phyloP scores from a whole-genome alignment of 2,888 invertebrate species.

The Apeira syringaria region DNA sequence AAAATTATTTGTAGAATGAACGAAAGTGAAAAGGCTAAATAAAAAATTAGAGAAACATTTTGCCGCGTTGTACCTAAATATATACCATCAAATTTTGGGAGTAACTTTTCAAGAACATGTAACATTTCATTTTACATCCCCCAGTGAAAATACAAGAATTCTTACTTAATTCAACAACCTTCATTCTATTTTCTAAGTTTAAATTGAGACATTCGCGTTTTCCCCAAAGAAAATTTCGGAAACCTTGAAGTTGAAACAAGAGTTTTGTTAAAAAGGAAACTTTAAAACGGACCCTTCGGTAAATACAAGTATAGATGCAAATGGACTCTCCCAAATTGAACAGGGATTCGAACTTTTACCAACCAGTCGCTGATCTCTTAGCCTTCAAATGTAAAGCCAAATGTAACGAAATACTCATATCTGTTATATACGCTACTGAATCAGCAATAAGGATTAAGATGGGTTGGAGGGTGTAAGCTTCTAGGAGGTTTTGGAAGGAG shows the following conservation, averaged over 20 bases:
- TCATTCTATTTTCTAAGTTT: constrained; percentile 8
- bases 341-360: constrained; percentile 65
- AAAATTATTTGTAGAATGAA: too few species aligned
- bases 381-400: constrained; percentile 22
- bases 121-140: background rate
- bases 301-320: constrained; percentile 58
- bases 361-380: constrained; percentile 49
- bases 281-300: constrained; percentile 35
- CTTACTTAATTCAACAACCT: constrained; percentile 3
- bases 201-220: constrained; percentile 21
- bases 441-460: constrained; percentile 32
- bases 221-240: constrained; percentile 20
- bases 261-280: constrained; percentile 39
- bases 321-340: constrained; percentile 65
- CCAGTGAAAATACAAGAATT: constrained; percentile 11
- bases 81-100: too few species aligned
- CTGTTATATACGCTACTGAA: constrained; percentile 17
- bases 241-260: constrained; percentile 36
- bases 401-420: constrained; percentile 2
- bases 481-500: constrained; percentile 31
- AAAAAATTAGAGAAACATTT: too few species aligned
- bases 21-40: too few species aligned
- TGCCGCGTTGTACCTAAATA: too few species aligned
- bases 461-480: constrained; percentile 11
- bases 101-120: too few species aligned